Conservation (phyloP, 2,797 vertebrate species). For the Cyprinodon diabolis region DNA sequence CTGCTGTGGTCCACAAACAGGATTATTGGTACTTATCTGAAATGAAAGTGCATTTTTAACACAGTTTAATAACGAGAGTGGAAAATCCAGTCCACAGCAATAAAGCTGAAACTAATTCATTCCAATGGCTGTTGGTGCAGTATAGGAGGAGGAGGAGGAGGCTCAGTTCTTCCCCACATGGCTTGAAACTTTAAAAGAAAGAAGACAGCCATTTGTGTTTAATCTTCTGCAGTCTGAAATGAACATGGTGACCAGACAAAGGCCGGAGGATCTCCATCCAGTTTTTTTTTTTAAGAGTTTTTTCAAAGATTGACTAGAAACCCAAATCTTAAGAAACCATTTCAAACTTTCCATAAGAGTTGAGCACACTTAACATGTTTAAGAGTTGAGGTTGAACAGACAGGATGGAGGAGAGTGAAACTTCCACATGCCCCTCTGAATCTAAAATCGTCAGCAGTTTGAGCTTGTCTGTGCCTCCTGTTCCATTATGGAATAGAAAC, state of each 20-base stretch:
- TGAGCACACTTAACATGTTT: slow-evolving; percentile 5
- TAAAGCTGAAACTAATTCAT: slow-evolving; percentile 86
- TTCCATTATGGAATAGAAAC: slow-evolving; percentile 86
- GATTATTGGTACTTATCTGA: slow-evolving; percentile 86
- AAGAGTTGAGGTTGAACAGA: slow-evolving; percentile 46
- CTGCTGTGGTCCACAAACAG: slow-evolving; percentile 82
- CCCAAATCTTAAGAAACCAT: slow-evolving; percentile 65
- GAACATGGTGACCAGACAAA: slow-evolving; percentile 70
- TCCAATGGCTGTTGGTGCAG: slow-evolving; percentile 73
- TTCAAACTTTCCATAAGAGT: slow-evolving; percentile 76
- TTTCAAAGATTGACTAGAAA: slow-evolving; percentile 71
- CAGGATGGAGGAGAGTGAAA: slow-evolving; percentile 52
- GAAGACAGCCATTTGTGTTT: slow-evolving; percentile 68
- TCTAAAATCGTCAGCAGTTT: slow-evolving; percentile 82
- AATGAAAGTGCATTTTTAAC: slow-evolving; percentile 87
- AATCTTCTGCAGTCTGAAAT: slow-evolving; percentile 70
- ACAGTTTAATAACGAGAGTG: slow-evolving; percentile 84
- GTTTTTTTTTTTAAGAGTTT: slow-evolving; percentile 55
- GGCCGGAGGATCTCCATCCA: slow-evolving; percentile 64
- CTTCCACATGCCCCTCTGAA: slow-evolving; percentile 61
- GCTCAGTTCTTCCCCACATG: slow-evolving; percentile 64
- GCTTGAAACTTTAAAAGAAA: slow-evolving; percentile 68
- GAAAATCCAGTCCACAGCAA: slow-evolving; percentile 83
- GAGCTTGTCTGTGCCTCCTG: slow-evolving; percentile 80
- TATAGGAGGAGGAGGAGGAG: slow-evolving; percentile 43